phyloP scores from a whole-genome alignment of 2,888 invertebrate genomes.

The Ischnura elegans region DNA sequence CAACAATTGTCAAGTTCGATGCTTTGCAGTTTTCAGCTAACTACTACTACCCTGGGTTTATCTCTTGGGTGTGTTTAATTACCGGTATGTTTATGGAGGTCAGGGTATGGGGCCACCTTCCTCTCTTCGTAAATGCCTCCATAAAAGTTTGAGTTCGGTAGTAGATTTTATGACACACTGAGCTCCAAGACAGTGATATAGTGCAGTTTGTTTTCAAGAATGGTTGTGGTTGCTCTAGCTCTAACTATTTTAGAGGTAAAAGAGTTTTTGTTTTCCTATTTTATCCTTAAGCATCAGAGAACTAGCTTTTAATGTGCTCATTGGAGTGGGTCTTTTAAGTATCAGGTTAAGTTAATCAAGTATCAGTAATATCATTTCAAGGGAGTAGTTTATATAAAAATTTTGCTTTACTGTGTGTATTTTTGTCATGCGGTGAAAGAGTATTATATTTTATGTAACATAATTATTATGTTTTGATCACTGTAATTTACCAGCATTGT shows the following conservation, averaged over 20 bases:
- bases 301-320: slow-evolving; percentile 54
- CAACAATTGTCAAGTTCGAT: background rate
- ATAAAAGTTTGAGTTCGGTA: background rate
- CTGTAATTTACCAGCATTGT: background rate
- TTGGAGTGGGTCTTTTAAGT: slow-evolving; percentile 51
- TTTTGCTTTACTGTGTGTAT: background rate
- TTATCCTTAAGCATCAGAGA: slow-evolving; percentile 41
- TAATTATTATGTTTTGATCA: background rate
- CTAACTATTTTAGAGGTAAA: slow-evolving; percentile 3
- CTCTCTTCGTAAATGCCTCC: slow-evolving; percentile 36
- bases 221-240: slow-evolving; percentile 58
- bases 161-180: background rate
- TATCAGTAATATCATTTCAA: background rate
- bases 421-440: background rate
- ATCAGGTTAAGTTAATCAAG: slow-evolving; percentile 36
- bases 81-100: slow-evolving; percentile 57
- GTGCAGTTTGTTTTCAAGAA: slow-evolving; percentile 60
- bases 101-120: slow-evolving; percentile 61
- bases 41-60: background rate
- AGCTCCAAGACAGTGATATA: slow-evolving; percentile 43
- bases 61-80: background rate
- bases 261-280: slow-evolving; percentile 24
- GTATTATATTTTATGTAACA: background rate
- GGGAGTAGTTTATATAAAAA: background rate
- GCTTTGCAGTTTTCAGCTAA: background rate